A percentile compares a stretch with the other conserved stretches of the same genome.
Conservation (phyloP, 2,888 invertebrate species). For the Dendrolimus pini region DNA sequence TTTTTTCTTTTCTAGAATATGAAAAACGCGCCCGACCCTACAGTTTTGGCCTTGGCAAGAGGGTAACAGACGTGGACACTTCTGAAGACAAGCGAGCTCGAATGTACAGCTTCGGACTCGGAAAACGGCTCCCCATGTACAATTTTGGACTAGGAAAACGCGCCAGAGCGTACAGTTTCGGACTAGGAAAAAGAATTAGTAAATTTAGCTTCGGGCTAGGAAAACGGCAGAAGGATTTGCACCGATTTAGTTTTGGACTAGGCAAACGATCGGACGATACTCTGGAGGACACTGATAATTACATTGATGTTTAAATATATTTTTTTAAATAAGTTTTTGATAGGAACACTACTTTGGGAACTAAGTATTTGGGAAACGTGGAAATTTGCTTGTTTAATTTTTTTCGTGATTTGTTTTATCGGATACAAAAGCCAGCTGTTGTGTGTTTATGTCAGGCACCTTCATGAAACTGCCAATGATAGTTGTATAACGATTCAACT, state of each 20-base stretch:
- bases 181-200: slow-evolving; percentile 72
- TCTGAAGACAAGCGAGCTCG: slow-evolving; percentile 55
- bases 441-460: too few species aligned
- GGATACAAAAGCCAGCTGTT: too few species aligned
- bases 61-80: slow-evolving; percentile 55
- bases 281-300: slow-evolving; percentile 44
- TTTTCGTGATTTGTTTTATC: too few species aligned
- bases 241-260: slow-evolving; percentile 74
- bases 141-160: slow-evolving; percentile 72
- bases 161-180: slow-evolving; percentile 68
- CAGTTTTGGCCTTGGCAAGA: slow-evolving; percentile 83
- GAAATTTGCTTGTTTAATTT: too few species aligned
- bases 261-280: slow-evolving; percentile 68
- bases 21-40: slow-evolving; percentile 80
- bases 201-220: slow-evolving; percentile 77
- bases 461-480: too few species aligned
- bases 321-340: not conserved
- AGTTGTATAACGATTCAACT: too few species aligned
- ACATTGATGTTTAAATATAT: slow-evolving; percentile 44
- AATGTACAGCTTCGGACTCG: slow-evolving; percentile 64
- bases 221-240: slow-evolving; percentile 68
- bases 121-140: slow-evolving; percentile 62
- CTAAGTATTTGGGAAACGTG: not conserved
- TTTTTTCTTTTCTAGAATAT: slow-evolving; percentile 30
- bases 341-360: not conserved